phyloP scores from a whole-genome alignment of 35 echinoderm and acorn worm species.

The Patiria miniata region DNA sequence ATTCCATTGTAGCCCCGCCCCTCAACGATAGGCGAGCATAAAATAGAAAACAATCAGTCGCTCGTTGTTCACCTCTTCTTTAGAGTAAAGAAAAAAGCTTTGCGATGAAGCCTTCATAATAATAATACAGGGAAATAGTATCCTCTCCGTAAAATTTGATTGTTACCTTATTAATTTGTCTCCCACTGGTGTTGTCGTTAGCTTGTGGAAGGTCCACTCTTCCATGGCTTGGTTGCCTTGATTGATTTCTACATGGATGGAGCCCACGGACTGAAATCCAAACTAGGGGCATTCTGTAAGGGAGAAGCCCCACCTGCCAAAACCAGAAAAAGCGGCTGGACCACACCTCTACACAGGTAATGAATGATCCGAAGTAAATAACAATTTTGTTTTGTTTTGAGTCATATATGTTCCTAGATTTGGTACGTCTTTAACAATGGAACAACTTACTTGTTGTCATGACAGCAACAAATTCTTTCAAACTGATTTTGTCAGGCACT shows the following conservation, averaged over 20 bases:
- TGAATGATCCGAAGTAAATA: not conserved
- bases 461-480: not conserved
- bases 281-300: constrained; percentile 42
- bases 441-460: not conserved
- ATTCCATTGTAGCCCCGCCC: too few species aligned
- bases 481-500: not conserved
- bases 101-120: too few species aligned
- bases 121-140: too few species aligned
- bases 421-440: not conserved
- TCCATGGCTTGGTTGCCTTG: constrained; percentile 44
- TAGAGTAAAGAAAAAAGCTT: too few species aligned
- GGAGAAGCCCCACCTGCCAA: constrained; percentile 23
- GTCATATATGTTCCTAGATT: not conserved
- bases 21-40: too few species aligned
- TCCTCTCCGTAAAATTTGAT: too few species aligned
- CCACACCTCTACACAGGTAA: constrained; percentile 53
- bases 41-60: too few species aligned
- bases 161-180: too few species aligned
- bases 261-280: constrained; percentile 43
- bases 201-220: constrained; percentile 48
- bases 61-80: too few species aligned
- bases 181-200: too few species aligned
- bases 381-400: not conserved
- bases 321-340: constrained; percentile 31
- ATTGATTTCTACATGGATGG: constrained; percentile 39